Evolutionary conservation across 2,797 vertebrate genomes (phyloP).

Genomic region (Nyctalus aviator): DNA sequence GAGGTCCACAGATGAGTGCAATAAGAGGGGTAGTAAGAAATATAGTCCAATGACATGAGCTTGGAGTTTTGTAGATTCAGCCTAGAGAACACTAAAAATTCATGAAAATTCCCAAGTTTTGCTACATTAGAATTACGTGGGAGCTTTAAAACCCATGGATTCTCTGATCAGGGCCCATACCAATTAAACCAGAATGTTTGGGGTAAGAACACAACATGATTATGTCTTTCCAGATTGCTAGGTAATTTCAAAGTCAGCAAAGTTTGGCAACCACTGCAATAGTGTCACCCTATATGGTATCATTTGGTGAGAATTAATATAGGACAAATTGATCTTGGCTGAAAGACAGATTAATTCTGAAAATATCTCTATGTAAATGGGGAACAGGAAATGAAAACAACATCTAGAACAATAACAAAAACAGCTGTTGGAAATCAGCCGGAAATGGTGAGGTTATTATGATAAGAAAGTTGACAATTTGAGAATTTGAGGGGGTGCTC

Average conservation of each 20-base stretch:
- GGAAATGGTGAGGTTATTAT: constrained; percentile 47
- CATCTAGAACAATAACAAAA: constrained; percentile 51
- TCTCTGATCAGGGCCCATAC: background rate
- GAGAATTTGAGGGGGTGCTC: background rate
- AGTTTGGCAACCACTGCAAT: background rate
- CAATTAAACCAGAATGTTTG: background rate
- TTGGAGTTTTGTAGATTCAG: background rate
- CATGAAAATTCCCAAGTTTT: background rate
- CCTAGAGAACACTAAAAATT: background rate
- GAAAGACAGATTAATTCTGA: constrained; percentile 28
- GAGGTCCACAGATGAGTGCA: background rate
- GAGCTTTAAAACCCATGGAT: background rate
- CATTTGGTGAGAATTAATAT: constrained; percentile 45
- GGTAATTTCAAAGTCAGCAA: background rate
- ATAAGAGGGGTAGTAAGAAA: background rate
- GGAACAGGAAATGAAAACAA: constrained; percentile 62
- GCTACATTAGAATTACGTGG: background rate
- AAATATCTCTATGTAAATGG: constrained; percentile 52
- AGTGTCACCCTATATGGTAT: background rate
- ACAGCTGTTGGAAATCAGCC: constrained; percentile 61
- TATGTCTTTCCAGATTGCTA: background rate
- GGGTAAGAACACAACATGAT: background rate
- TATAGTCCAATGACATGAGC: background rate
- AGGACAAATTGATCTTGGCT: constrained; percentile 52
- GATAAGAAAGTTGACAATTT: constrained; percentile 30